A percentile compares a stretch with the other conserved stretches of the same genome.
Evolutionary conservation across 1,140 invertebrate genomes (phyloP).

Genomic region (Drosophila chauvacae): DNA sequence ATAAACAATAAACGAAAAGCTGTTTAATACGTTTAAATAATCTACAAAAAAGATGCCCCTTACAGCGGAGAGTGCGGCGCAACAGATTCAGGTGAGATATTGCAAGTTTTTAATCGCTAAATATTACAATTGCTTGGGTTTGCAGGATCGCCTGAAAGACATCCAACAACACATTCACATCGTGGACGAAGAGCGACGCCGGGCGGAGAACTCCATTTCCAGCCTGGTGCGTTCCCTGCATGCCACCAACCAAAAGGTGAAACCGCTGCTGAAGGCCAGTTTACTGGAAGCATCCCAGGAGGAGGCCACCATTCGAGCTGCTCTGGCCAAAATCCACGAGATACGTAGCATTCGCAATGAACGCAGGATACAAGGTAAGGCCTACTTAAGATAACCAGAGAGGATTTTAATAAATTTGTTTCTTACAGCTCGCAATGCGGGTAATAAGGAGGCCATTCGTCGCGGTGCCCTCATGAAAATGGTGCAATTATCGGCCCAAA

Average conservation of each 20-base stretch:
- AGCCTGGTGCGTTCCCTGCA: conserved; percentile 92
- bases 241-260: conserved; percentile 89
- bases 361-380: conserved; percentile 89
- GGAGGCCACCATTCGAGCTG: conserved; percentile 92
- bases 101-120: too few relatives aligned
- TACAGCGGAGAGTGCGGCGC: conserved; percentile 90
- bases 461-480: conserved; percentile 98
- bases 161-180: conserved; percentile 91
- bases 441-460: conserved; percentile 96
- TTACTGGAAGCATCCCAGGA: conserved; percentile 93
- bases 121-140: background rate
- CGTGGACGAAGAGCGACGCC: conserved; percentile 91
- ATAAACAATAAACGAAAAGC: conserved; percentile 14
- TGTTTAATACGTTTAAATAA: background rate
- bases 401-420: background rate
- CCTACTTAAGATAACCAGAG: fast-evolving
- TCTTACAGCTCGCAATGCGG: conserved; percentile 89
- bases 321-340: conserved; percentile 94
- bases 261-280: conserved; percentile 92
- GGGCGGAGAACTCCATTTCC: conserved; percentile 92
- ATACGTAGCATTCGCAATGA: conserved; percentile 95
- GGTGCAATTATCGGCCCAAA: conserved; percentile 95
- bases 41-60: conserved; percentile 87
- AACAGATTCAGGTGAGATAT: conserved; percentile 84
- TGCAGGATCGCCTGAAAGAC: conserved; percentile 91